These are phyloP conservation scores for Paracyclopina nana DNA, from an alignment of 1,140 invertebrate species.

Conservation along the genomic window DNA sequence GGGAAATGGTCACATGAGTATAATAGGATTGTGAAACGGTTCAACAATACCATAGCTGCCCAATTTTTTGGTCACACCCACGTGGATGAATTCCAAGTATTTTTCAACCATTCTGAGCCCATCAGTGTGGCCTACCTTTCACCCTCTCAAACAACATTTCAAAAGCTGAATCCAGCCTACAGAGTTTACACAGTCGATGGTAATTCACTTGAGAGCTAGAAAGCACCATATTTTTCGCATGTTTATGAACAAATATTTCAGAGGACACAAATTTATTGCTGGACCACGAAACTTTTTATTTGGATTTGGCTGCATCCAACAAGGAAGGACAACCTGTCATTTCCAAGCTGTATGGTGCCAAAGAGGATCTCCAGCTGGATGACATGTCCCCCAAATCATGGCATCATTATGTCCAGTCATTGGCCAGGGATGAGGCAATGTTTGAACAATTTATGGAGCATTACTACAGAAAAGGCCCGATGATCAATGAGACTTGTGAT, in stretches of 20 bases:
- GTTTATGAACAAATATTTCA: neutral
- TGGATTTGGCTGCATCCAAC: neutral
- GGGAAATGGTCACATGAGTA: neutral
- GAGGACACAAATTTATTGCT: neutral
- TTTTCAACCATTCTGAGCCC: constrained; percentile 27
- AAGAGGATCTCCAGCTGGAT: neutral
- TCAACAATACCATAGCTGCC: constrained; percentile 28
- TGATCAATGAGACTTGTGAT: neutral
- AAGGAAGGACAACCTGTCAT: neutral
- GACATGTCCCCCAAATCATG: neutral
- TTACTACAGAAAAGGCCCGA: neutral
- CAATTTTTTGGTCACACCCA: constrained; percentile 35
- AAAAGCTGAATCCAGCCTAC: constrained; percentile 31
- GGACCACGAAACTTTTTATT: neutral
- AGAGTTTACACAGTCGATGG: constrained; percentile 31
- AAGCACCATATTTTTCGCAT: constrained; percentile 16
- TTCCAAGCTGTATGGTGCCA: neutral
- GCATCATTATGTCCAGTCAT: neutral
- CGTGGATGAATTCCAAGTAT: constrained; percentile 27
- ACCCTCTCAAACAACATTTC: constrained; percentile 29
- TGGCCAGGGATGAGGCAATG: neutral
- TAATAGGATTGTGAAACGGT: constrained; percentile 25
- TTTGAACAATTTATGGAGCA: neutral
- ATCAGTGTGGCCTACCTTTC: constrained; percentile 27
- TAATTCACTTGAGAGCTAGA: constrained; percentile 20